A percentile compares a stretch with the other conserved stretches of the same genome.
Conservation (phyloP, 2,797 vertebrate genomes). For the Phrynocephalus guinanensis region DNA sequence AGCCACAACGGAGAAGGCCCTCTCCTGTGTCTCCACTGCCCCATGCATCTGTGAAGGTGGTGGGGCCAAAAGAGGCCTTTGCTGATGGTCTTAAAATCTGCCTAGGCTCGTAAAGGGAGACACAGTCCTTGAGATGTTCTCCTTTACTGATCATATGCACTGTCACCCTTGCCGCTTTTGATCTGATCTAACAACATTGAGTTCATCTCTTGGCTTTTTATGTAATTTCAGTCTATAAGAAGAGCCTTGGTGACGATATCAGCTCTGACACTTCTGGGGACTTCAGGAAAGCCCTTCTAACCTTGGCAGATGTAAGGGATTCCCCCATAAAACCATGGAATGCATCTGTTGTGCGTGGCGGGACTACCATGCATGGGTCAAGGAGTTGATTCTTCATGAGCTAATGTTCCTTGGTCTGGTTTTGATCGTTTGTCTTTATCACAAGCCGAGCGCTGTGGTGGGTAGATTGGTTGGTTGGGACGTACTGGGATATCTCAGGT, state of each 20-base stretch:
- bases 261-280: slow-evolving; percentile 87
- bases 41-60: no score
- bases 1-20: no score
- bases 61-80: no score
- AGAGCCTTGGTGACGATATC: slow-evolving; percentile 79
- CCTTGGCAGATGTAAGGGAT: slow-evolving; percentile 83
- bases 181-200: background rate
- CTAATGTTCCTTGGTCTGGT: no score
- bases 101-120: no score
- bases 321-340: background rate
- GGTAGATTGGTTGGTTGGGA: background rate
- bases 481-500: background rate
- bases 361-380: no score
- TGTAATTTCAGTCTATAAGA: slow-evolving; percentile 81
- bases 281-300: slow-evolving; percentile 83
- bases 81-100: no score
- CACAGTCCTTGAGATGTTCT: no score
- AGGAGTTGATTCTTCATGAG: background rate
- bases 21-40: no score
- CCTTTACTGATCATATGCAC: background rate
- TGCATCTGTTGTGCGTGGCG: background rate
- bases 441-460: background rate
- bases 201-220: background rate
- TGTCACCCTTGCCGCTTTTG: slow-evolving; percentile 20
- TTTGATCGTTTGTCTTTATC: background rate